Base-by-base conservation (phyloP, 2,797 vertebrate genomes). In the Vipera ursinii region DNA sequence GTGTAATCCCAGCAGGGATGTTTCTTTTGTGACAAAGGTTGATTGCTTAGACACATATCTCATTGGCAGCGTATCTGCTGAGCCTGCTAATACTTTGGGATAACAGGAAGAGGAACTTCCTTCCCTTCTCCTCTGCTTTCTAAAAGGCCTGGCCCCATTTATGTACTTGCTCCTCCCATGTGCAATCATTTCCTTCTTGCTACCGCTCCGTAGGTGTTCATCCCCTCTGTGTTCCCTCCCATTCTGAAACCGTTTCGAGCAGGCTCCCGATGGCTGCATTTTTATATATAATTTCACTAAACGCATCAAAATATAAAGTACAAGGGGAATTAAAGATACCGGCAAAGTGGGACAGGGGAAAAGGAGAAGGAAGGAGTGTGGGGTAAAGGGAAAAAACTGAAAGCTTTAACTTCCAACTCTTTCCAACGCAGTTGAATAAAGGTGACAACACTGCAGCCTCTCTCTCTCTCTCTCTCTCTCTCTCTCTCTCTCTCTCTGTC, bases 31-130 rank as follows among this genome's bases (percentile, higher is more conserved):
- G 38, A 57, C 44, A 20, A 69, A 65, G 86, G 56, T 13, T 44
- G 26, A 60, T 78, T n/a, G 56, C 15, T 10, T 22, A 24, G 32
- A 89, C 44, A 28, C 61, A 15, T 26, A 15, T 55, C 57, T 44
- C 69, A 53, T 7, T 91, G 86, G 87, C 92, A 57, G 51, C 24
- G 12, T 24, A 69, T 88, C 57, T 92, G 89, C 91, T 73, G 44
- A 86, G 90, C 87, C 28, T 87, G 90, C 93, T 69, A 26, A 60
- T 89, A 65, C 44, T 87, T 89, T 73, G 22, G 88, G 89, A 96
- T 89, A 96, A 97, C 96, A 96, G 97, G 96, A 97, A 96, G 69
- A 32, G 65, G 8, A 0, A 2, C 53, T 97, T 97, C 96, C 95
- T 95, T 82, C 38, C 78, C 59, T 3, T 51, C 69, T 26, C 78